phyloP scores from a whole-genome alignment of 1,140 invertebrate genomes.

The Sminthurides bifidus region DNA sequence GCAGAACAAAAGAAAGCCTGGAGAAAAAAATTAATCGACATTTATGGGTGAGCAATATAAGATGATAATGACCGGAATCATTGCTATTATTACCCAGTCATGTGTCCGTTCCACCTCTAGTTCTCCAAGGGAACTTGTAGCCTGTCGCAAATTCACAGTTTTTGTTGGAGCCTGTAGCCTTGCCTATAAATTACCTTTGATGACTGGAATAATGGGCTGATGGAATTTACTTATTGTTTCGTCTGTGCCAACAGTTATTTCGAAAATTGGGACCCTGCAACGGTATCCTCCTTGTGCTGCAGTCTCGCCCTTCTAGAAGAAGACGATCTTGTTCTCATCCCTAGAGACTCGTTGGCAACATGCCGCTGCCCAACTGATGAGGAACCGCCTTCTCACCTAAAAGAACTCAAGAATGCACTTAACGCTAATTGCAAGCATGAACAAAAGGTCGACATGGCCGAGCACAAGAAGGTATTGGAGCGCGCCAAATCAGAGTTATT shows the following conservation, averaged over 20 bases:
- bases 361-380: conserved; percentile 25
- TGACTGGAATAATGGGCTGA: no score
- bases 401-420: conserved; percentile 23
- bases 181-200: no score
- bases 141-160: no score
- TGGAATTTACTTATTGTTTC: no score
- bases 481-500: conserved; percentile 20
- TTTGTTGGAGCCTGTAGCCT: no score
- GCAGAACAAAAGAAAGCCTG: conserved; percentile 23
- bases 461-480: conserved; percentile 10
- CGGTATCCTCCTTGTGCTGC: conserved; percentile 24
- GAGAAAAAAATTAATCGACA: conserved; percentile 21
- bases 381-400: conserved; percentile 24
- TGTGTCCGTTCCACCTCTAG: no score
- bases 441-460: background rate
- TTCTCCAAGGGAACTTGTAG: no score
- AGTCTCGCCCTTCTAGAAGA: conserved; percentile 21
- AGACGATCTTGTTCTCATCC: conserved; percentile 12
- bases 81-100: no score
- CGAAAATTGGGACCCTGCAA: conserved; percentile 18
- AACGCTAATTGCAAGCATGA: conserved; percentile 22
- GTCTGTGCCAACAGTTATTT: background rate
- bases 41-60: conserved; percentile 19
- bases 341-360: conserved; percentile 13
- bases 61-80: no score